Conservation (phyloP, 2,113 vertebrate genomes). For the Maylandia zebra region DNA sequence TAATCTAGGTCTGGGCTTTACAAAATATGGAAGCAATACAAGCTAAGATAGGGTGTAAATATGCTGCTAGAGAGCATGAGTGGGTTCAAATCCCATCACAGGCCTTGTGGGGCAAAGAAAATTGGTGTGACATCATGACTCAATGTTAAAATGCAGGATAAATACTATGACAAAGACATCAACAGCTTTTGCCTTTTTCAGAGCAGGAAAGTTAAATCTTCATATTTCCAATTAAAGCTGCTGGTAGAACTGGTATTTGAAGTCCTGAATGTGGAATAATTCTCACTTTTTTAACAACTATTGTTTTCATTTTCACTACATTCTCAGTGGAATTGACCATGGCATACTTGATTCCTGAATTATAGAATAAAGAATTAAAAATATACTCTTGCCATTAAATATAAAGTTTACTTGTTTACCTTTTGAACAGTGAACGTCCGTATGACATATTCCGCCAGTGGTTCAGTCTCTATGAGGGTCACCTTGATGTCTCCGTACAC, state of each 20-base stretch:
- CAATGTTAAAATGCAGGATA: neutral
- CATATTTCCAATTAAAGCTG: neutral
- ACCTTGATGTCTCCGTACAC: conserved; percentile 97
- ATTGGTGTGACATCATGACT: neutral
- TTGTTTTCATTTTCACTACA: neutral
- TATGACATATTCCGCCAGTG: conserved; percentile 92
- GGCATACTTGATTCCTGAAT: neutral
- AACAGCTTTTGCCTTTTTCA: neutral
- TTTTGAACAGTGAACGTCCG: conserved; percentile 96
- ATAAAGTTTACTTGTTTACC: conserved; percentile 64
- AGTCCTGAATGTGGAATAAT: neutral
- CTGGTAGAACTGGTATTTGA: neutral
- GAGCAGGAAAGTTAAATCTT: neutral
- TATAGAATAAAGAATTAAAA: neutral
- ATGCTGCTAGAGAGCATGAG: neutral
- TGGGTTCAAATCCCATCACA: neutral
- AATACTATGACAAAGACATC: neutral
- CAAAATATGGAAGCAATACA: neutral
- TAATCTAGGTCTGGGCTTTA: neutral
- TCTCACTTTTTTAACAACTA: neutral
- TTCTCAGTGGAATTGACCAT: neutral
- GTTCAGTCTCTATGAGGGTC: conserved; percentile 93
- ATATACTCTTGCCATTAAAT: neutral
- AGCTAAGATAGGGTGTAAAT: neutral
- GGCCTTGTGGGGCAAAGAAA: neutral